Base-by-base conservation (phyloP, 2,888 invertebrate genomes). In the Ecdyonurus torrentis region DNA sequence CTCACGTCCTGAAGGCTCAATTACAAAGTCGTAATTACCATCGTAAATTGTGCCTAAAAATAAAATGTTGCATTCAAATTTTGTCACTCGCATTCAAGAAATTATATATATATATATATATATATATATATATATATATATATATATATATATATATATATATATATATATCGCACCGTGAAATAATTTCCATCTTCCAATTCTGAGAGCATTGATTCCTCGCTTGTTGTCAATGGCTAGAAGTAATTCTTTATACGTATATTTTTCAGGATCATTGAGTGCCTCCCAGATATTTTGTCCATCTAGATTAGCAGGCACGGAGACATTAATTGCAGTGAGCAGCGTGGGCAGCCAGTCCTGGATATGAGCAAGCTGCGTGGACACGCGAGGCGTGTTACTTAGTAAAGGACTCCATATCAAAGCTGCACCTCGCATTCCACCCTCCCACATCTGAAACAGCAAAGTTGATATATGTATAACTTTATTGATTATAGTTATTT, bases 261-360 rank as follows among this genome's bases (percentile, higher is more conserved):
- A 5, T 5, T 18, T 20, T 5, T 20, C 20, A 7, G 55, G 55
- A 22, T 55, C 55, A 20, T 55, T 55, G 55, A 55, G 5, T 5
- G 55, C 55, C 10, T 20, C 20, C 55, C 55, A 55, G 22, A 55
- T 22, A 22, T 55, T 22, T 20, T 55, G 10, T 5, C 55, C 55
- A 66, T 76, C 77, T 5, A 55, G n/a, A 10, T 55, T n/a, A 18
- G 5, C 15, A 7, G 55, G 22, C n/a, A 76, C 74, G 19, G 55
- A 22, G 22, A n/a, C 55, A 20, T 22, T 22, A 20, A 55, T 55
- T 24, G 77, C 78, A 24, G 71, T 66, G 63, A 75, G 74, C 1
- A 80, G 68, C 0, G 80, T 80, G 0, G 81, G 80, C 58, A 80
- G 70, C 79, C 79, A 79, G 68, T 81, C 81, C 61, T 75, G 72